A percentile compares a stretch with the other conserved stretches of the same genome.
Evolutionary conservation across 2,888 invertebrate genomes (phyloP).

Genomic region (Melinaea menophilus): DNA sequence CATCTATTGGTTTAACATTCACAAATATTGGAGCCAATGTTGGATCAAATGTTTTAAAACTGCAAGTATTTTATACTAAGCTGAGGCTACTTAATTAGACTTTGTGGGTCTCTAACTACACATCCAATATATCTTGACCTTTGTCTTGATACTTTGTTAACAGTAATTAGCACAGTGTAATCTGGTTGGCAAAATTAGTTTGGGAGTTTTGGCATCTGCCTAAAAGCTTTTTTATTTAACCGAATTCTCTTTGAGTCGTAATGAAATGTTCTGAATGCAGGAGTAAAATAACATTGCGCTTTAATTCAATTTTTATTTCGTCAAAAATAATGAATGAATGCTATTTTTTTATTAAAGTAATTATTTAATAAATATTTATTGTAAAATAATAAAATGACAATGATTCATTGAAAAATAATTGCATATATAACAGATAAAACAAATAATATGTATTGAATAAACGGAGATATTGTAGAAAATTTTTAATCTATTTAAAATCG

Average conservation of each 20-base stretch:
- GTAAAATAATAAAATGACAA: no score
- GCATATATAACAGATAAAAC: no score
- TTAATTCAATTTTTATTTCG: background rate
- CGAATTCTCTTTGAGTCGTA: slow-evolving; percentile 5
- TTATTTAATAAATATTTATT: no score
- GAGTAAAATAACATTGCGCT: background rate
- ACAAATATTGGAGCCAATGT: no score
- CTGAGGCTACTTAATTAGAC: slow-evolving; percentile 52
- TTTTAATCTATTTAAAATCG: no score
- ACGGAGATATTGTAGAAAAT: no score
- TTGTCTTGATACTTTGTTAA: slow-evolving; percentile 8
- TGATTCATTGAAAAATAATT: no score
- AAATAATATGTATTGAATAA: no score
- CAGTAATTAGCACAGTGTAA: background rate
- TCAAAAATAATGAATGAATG: background rate
- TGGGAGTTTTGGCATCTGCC: background rate
- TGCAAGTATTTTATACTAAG: background rate
- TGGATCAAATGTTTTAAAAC: background rate
- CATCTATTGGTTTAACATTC: no score
- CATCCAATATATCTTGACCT: slow-evolving; percentile 33
- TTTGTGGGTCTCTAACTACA: slow-evolving; percentile 45
- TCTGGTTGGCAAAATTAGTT: slow-evolving; percentile 2
- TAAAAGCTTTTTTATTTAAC: slow-evolving; percentile 7
- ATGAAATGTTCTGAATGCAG: slow-evolving; percentile 5
- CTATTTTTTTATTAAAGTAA: no score